These are phyloP conservation scores for Sinosuthora webbiana DNA, from an alignment of 2,113 vertebrate species.

Conservation along the genomic window DNA sequence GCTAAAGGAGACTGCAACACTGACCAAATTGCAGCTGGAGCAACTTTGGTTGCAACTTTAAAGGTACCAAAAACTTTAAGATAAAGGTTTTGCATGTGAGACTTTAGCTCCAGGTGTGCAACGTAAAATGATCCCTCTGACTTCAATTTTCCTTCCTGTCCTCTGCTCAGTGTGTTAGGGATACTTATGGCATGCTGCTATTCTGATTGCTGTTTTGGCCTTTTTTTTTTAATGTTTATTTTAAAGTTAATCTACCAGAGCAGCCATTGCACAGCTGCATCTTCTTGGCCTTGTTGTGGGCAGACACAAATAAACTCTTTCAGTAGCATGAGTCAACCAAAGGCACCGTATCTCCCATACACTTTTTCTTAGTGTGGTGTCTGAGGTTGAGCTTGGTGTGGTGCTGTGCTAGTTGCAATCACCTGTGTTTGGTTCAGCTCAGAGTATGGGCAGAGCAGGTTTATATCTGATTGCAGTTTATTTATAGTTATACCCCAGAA, in stretches of 20 bases:
- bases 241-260: not conserved
- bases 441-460: not conserved
- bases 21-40: not conserved
- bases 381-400: not conserved
- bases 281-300: not conserved
- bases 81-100: not conserved
- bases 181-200: not conserved
- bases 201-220: not conserved
- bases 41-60: not conserved
- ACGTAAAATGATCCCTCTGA: not conserved
- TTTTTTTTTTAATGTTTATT: not conserved
- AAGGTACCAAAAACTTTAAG: not conserved
- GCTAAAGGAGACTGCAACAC: not conserved
- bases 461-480: conserved; percentile 33
- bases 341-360: not conserved
- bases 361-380: not conserved
- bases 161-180: not conserved
- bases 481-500: conserved; percentile 29
- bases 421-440: not conserved
- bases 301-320: not conserved
- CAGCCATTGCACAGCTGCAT: not conserved
- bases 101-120: not conserved
- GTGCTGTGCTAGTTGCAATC: not conserved
- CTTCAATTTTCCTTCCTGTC: not conserved
- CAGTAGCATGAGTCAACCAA: not conserved